A percentile compares a stretch with the other conserved stretches of the same genome.
These are phyloP conservation scores for Hoplias malabaricus DNA, from an alignment of 2,113 vertebrate genomes.

Conservation along the genomic window DNA sequence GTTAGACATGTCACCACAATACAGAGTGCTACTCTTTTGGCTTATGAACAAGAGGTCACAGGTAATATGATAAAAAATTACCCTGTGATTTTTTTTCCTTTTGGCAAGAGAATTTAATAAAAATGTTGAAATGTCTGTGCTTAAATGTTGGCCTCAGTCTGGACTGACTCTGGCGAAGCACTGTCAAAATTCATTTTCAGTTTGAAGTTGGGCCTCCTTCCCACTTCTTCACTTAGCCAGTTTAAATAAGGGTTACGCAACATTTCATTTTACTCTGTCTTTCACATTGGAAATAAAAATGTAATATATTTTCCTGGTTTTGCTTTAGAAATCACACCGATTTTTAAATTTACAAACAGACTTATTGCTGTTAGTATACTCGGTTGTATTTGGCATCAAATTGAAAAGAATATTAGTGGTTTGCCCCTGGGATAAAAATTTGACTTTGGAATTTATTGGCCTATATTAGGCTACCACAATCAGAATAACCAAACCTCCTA, in stretches of 20 bases:
- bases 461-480: too few relatives aligned
- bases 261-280: not conserved
- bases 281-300: too few relatives aligned
- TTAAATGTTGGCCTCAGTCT: not conserved
- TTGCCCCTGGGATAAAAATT: too few relatives aligned
- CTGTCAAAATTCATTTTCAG: not conserved
- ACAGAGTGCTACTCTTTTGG: not conserved
- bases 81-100: not conserved
- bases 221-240: not conserved
- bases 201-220: not conserved
- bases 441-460: too few relatives aligned
- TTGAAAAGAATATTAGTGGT: too few relatives aligned
- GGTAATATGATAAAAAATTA: not conserved
- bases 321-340: too few relatives aligned
- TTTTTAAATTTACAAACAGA: too few relatives aligned
- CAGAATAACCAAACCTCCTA: too few relatives aligned
- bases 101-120: slow-evolving; percentile 13
- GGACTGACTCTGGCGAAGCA: not conserved
- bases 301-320: too few relatives aligned
- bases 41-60: slow-evolving; percentile 6
- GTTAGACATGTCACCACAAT: not conserved
- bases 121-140: slow-evolving; percentile 20
- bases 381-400: too few relatives aligned
- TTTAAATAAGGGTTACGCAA: not conserved
- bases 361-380: too few relatives aligned